Evolutionary conservation across 2,113 vertebrate species (phyloP).

Genomic region (Alouatta palliata): DNA sequence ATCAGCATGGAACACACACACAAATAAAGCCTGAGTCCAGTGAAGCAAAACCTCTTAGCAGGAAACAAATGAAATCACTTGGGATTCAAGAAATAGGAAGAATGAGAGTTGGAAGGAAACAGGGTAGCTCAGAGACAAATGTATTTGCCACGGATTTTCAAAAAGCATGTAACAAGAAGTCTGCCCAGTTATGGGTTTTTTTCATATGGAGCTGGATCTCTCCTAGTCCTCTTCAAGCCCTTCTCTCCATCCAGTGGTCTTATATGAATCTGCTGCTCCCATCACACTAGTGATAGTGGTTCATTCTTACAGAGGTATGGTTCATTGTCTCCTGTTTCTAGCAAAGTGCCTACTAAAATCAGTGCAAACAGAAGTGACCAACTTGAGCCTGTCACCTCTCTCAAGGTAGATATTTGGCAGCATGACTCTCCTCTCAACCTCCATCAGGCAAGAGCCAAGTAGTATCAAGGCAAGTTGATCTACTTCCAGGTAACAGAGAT

Average conservation of each 20-base stretch:
- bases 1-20: constrained; percentile 53
- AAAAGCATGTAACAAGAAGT: neutral
- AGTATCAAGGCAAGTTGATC: neutral
- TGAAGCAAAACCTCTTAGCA: constrained; percentile 14
- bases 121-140: constrained; percentile 42
- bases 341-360: neutral
- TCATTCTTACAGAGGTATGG: neutral
- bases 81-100: constrained; percentile 66
- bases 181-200: neutral
- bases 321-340: neutral
- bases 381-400: neutral
- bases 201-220: neutral
- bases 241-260: neutral
- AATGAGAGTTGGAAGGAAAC: constrained; percentile 34
- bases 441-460: neutral
- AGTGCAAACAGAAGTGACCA: neutral
- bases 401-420: neutral
- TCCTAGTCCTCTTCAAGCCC: neutral
- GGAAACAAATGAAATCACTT: constrained; percentile 46
- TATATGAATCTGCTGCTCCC: neutral
- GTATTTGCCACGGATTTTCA: neutral
- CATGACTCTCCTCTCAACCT: neutral
- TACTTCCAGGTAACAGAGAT: neutral
- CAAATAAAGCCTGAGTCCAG: neutral
- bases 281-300: neutral